Conservation (phyloP, 2,888 invertebrate genomes). For the Athalia rosae region DNA sequence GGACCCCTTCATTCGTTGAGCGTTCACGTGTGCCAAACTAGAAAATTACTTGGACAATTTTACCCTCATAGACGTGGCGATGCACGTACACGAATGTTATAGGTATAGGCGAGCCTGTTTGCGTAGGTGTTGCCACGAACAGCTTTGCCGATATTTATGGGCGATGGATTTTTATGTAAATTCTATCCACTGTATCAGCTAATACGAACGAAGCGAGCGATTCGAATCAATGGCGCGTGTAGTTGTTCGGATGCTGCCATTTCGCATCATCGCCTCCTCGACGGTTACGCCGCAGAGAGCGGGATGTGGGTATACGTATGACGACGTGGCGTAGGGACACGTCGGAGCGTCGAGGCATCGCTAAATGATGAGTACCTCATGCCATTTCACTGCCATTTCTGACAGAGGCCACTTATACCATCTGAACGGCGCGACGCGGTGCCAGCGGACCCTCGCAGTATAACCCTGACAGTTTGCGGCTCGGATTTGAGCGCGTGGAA, state of each 20-base stretch:
- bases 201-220: conserved; percentile 22
- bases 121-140: not conserved
- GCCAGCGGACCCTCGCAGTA: too few relatives aligned
- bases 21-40: not conserved
- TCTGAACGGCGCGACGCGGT: too few relatives aligned
- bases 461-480: too few relatives aligned
- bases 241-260: conserved; percentile 36
- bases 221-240: conserved; percentile 39
- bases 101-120: not conserved
- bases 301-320: not conserved
- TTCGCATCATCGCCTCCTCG: conserved; percentile 24
- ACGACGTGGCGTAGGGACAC: not conserved
- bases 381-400: conserved; percentile 1
- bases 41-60: not conserved
- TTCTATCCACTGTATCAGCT: conserved; percentile 30
- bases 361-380: conserved; percentile 31
- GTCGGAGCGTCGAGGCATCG: not conserved
- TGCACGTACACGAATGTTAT: not conserved
- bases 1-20: not conserved
- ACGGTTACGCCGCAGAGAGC: conserved; percentile 2
- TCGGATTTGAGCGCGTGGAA: too few relatives aligned
- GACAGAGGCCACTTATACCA: not conserved
- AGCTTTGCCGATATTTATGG: conserved; percentile 20
- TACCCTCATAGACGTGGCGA: too few relatives aligned
- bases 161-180: conserved; percentile 25